A percentile compares a stretch with the other conserved stretches of the same genome.
These are phyloP conservation scores for Chaetodon trifasciatus DNA, from an alignment of 2,797 vertebrate genomes.

Conservation along the genomic window DNA sequence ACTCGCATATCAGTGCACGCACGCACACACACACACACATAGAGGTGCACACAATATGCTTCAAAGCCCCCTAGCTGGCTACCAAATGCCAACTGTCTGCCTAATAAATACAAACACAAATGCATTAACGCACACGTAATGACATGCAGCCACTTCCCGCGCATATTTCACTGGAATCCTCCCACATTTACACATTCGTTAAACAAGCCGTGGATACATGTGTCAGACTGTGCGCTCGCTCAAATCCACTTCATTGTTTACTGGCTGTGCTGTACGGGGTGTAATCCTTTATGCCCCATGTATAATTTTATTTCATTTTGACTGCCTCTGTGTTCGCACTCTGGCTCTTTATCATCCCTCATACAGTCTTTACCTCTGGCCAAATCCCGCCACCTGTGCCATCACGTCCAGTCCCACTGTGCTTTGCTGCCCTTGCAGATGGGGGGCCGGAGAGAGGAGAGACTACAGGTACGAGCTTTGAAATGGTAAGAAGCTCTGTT, in stretches of 20 bases:
- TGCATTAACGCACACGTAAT: slow-evolving; percentile 52
- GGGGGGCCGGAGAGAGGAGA: slow-evolving; percentile 40
- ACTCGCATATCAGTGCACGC: slow-evolving; percentile 44
- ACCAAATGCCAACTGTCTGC: slow-evolving; percentile 68
- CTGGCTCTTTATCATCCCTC: slow-evolving; percentile 25
- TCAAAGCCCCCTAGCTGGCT: slow-evolving; percentile 58
- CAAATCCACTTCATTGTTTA: slow-evolving; percentile 38
- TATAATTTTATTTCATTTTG: slow-evolving; percentile 11
- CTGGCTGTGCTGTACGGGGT: slow-evolving; percentile 1
- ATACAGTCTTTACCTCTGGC: background rate
- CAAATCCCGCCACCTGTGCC: slow-evolving; percentile 48
- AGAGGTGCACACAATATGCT: slow-evolving; percentile 49
- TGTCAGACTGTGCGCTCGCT: slow-evolving; percentile 3
- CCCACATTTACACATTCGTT: slow-evolving; percentile 39
- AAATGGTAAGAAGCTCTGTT: slow-evolving; percentile 83
- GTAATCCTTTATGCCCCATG: slow-evolving; percentile 11
- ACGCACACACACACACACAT: slow-evolving; percentile 23
- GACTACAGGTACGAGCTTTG: slow-evolving; percentile 75
- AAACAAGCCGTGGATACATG: slow-evolving; percentile 28
- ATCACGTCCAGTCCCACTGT: background rate
- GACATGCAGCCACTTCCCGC: slow-evolving; percentile 45
- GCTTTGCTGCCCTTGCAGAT: slow-evolving; percentile 45
- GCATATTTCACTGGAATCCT: slow-evolving; percentile 49
- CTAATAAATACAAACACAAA: slow-evolving; percentile 71
- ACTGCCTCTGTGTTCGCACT: slow-evolving; percentile 9